phyloP scores from a whole-genome alignment of 2,113 vertebrate genomes.

The Lepisosteus oculatus region DNA sequence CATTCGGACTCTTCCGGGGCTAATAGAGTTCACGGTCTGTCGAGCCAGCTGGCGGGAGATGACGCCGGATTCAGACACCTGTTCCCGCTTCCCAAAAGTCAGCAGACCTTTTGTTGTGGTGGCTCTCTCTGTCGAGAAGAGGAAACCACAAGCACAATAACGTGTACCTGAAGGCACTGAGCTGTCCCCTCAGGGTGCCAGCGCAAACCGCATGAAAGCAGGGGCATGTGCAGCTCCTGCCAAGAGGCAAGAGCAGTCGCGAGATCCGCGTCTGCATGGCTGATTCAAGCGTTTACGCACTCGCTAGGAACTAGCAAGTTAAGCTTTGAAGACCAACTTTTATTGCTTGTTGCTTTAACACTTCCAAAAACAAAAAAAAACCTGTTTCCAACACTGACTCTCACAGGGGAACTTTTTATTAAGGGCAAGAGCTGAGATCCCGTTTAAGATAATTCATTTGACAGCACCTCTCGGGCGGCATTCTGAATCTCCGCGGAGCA shows the following conservation, averaged over 20 bases:
- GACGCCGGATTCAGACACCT: conserved; percentile 21
- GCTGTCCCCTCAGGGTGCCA: conserved; percentile 10
- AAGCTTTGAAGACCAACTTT: not conserved
- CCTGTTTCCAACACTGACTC: not conserved
- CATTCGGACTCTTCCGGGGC: not conserved
- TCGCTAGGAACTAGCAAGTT: not conserved
- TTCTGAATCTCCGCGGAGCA: not conserved
- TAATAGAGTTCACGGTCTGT: conserved; percentile 4
- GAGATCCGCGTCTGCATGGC: not conserved
- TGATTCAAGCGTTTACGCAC: not conserved
- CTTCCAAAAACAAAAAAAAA: no score
- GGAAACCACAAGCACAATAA: conserved; percentile 20
- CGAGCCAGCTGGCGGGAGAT: conserved; percentile 20
- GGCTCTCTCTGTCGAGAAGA: not conserved
- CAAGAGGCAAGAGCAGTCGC: conserved; percentile 5
- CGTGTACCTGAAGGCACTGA: conserved; percentile 9
- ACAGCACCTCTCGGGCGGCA: not conserved
- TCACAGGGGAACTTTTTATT: not conserved
- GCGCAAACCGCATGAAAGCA: conserved; percentile 18
- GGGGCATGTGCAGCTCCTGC: not conserved
- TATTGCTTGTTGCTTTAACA: not conserved
- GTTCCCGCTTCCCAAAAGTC: conserved; percentile 13
- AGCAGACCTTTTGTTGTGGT: conserved; percentile 23
- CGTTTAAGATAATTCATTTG: not conserved
- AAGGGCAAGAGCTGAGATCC: not conserved